phyloP scores from a whole-genome alignment of 2,797 vertebrate genomes.

The Phrynocephalus guinanensis region DNA sequence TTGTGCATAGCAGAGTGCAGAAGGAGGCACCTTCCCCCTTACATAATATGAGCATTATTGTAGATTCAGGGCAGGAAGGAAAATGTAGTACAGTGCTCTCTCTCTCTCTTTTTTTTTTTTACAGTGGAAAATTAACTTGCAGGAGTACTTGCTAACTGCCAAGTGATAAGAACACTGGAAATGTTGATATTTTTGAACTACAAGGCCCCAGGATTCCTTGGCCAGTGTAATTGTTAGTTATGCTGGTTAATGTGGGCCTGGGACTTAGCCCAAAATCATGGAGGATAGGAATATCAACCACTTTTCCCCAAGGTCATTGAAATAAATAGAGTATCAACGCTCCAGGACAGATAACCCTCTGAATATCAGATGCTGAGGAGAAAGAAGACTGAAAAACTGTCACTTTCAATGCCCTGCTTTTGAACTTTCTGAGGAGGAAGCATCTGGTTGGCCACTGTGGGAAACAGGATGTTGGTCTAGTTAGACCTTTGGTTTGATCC shows the following conservation, averaged over 20 bases:
- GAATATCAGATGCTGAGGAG: background rate
- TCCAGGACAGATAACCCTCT: background rate
- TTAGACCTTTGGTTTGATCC: background rate
- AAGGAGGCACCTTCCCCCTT: background rate
- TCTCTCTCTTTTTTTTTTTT: background rate
- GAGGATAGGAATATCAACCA: background rate
- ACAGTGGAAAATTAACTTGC: background rate
- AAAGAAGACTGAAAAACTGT: background rate
- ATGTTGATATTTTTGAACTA: background rate
- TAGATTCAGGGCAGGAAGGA: background rate
- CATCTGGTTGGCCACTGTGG: background rate
- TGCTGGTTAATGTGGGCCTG: no score
- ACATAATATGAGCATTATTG: no score
- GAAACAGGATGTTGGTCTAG: background rate
- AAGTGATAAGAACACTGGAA: background rate
- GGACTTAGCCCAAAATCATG: background rate
- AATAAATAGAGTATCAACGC: background rate
- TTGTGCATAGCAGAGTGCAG: background rate
- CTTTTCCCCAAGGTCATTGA: background rate
- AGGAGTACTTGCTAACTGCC: background rate
- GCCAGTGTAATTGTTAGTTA: no score
- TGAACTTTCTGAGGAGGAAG: slow-evolving; percentile 2
- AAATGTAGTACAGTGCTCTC: no score
- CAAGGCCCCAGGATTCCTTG: no score
- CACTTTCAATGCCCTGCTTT: background rate